Evolutionary conservation across 2,113 vertebrate genomes (phyloP), one percentile per base, ranked within the genome.

Genomic region (Thymallus thymallus): DNA sequence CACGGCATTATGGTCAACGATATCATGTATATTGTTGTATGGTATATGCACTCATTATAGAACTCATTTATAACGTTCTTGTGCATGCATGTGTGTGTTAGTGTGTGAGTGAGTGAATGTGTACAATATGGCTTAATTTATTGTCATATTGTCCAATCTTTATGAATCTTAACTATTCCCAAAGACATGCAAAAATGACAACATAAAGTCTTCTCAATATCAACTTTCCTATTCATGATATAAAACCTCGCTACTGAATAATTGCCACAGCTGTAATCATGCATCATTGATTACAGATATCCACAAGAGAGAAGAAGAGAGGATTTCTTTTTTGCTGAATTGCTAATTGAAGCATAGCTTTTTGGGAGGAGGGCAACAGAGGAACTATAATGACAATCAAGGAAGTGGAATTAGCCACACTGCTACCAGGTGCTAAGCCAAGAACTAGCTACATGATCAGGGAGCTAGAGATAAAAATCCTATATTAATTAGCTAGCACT

Each of bases 401-500:
- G 76, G 72, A 62, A 24, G 12, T 81, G 35, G 35, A 88, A 90
- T 86, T 75, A 88, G 77, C 14, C 35, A 0, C 24, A 6, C 69
- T 35, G 76, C 83, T 76, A 73, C 69, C 87, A 89, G 90, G 83
- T 90, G 86, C 77, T 22, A 61, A 76, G 62, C 76, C 55, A 24
- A 74, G 81, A 35, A 66, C 62, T 2, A 51, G 65, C 62, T 60
- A 60, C 16, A 18, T 18, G 48, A 51, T 51, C 48, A 16, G 69
- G 6, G 12, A 69, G 76, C 81, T 13, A 7, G 79, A 80, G 2
- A 41, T 69, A 69, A 76, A 79, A 72, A 76, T 29, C 24, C 73
- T 4, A 73, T 81, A 86, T 86, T 90, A 84, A 91, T 91, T 88
- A 86, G 76, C 75, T 81, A 76, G 74, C 80, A 84, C 83, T 82